These are phyloP conservation scores for Astreopora myriophthalma DNA, from an alignment of 64 coral and sea anemone species.

Conservation along the genomic window DNA sequence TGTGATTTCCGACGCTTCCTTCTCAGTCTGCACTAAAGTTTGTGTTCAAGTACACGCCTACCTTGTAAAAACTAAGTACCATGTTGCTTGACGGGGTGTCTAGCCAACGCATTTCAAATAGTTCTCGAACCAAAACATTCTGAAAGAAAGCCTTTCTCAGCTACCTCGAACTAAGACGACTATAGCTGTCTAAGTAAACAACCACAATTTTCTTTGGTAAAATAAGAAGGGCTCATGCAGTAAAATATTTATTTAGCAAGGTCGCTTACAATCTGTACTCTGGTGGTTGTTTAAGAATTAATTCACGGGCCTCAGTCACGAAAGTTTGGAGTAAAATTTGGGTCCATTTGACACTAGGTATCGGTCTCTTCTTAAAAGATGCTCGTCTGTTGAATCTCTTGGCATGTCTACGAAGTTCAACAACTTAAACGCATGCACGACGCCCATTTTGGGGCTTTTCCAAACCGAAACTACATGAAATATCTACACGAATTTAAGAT, in stretches of 20 bases:
- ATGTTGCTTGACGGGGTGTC: neutral
- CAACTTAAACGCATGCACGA: neutral
- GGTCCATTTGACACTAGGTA: too few relatives aligned
- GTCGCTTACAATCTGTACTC: too few relatives aligned
- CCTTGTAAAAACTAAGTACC: too few relatives aligned
- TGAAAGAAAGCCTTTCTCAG: too few relatives aligned
- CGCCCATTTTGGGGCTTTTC: neutral
- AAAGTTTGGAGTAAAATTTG: neutral
- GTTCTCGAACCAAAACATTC: too few relatives aligned
- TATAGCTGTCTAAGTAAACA: too few relatives aligned
- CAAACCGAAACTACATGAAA: neutral
- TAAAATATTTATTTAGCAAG: too few relatives aligned
- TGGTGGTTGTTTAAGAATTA: too few relatives aligned
- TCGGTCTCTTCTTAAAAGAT: neutral
- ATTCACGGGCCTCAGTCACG: neutral
- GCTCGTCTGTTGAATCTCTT: neutral
- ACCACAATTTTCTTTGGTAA: too few relatives aligned
- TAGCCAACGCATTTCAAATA: neutral
- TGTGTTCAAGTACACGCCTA: neutral
- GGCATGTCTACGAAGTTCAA: neutral
- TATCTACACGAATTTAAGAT: neutral
- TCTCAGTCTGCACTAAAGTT: too few relatives aligned
- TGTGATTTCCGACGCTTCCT: neutral
- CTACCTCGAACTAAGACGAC: too few relatives aligned
- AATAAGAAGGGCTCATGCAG: too few relatives aligned